Percentiles rank a stretch among this genome's conserved stretches.
phyloP scores from a whole-genome alignment of 2,113 vertebrate species.

The Gallinago paraguaiae region DNA sequence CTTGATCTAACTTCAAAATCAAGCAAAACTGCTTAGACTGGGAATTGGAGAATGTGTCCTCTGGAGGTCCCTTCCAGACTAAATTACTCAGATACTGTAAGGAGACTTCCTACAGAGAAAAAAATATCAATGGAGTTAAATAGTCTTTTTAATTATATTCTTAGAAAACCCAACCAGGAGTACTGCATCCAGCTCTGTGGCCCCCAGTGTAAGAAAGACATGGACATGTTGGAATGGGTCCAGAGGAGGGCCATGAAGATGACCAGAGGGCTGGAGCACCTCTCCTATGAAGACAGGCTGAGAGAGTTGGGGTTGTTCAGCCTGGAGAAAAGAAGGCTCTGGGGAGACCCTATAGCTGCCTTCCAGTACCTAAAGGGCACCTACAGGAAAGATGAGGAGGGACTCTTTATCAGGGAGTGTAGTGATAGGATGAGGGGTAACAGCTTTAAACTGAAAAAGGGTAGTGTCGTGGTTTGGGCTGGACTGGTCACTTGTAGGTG shows the following conservation, averaged over 20 bases:
- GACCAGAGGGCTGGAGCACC: background rate
- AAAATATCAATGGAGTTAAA: background rate
- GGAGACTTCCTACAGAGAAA: background rate
- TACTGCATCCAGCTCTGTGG: background rate
- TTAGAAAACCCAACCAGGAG: background rate
- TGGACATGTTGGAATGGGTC: background rate
- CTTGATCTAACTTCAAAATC: background rate
- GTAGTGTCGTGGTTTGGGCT: background rate
- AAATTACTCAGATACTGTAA: background rate
- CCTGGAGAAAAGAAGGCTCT: background rate
- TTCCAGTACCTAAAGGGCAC: background rate
- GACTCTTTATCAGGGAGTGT: background rate
- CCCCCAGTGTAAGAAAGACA: background rate
- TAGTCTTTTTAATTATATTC: background rate
- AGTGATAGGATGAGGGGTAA: background rate
- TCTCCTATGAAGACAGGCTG: background rate
- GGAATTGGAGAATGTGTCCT: background rate
- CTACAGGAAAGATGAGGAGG: background rate
- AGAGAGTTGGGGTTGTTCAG: background rate
- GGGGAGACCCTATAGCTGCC: background rate
- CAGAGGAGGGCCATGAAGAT: background rate
- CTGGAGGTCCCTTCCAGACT: conserved; percentile 8
- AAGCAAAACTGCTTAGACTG: background rate
- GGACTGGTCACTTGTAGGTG: background rate
- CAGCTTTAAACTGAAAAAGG: background rate